Evolutionary conservation across 2,797 vertebrate species (phyloP), one percentile per base, ranked within the genome.

Genomic region (Bradypodion pumilum): DNA sequence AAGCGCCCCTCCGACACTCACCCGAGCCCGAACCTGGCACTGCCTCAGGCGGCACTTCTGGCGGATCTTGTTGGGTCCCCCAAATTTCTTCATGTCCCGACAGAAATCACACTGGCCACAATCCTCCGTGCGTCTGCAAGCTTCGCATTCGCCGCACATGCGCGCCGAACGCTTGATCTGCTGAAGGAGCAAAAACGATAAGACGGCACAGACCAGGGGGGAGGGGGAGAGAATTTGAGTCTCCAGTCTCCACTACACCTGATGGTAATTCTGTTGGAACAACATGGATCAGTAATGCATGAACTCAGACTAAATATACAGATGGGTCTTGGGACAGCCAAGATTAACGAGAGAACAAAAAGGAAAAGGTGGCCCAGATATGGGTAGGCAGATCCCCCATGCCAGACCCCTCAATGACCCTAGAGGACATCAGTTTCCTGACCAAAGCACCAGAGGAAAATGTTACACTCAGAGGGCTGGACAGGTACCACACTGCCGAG

Each of bases 11-110:
- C 5, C 32, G 79, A 81, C 84, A 87, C 97, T 95, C 90, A 98
- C 98, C 94, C 98, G 96, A 1, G 98, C 98, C 82, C 98, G 97
- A 40, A 99, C 97, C 83, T 97, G 97, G 94, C 98, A 99, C 88
- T 99, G 98, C 62, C 98, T 95, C 72, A 99, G 96, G 32, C 98
- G 95, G 80, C 98, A 99, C 92, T 99, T 99, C 94, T 99, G 98
- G 8, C 98, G 95, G 92, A 99, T 99, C 94, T 99, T 99, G 94
- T 99, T 99, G 32, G 98, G 98, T 3, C 98, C 98, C 25, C 98
- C 98, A 23, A 98, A 99, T 68, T 99, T 99, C 93, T 99, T 99
- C 98, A 99, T 99, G 95, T 99, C 98, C 62, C 98, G 97, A 88
- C 98, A 99, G 93, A 99, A 99, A 88, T 99, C 98, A 83, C 98